Evolutionary conservation across 2,888 invertebrate species (phyloP), one percentile per base, ranked within the genome.

Genomic region (Vannuccia rotundouncinata): DNA sequence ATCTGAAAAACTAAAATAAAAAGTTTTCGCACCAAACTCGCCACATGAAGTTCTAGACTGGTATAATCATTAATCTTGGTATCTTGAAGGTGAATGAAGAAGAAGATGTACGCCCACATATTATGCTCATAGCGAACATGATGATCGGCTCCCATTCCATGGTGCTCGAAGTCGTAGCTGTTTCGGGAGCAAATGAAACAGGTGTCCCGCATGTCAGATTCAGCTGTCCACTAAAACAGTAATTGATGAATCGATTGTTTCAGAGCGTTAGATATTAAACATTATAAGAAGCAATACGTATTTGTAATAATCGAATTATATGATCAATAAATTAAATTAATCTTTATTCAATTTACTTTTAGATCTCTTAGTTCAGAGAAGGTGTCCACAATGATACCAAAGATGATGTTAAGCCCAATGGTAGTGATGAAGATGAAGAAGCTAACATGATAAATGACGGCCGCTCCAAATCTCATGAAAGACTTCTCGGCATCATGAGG

Each of bases 71-170:
- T 88, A 27, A 85, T 85, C 80, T 86, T 86, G 0, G 88, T 88
- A 29, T 87, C 87, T 82, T 88, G 85, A 13, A 88, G 84, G 82
- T 88, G 88, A 74, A 88, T 88, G 83, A 88, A 87, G 84, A 88
- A 88, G 84, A 88, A 88, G 25, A 88, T 86, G 83, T 88, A 88
- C 1, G 87, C 84, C 88, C 88, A 88, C 86, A 88, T 87, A 84
- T 87, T 87, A 84, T 88, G 88, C 80, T 88, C 88, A 22, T 84
- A 81, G n/a, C 85, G 84, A 25, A 88, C 87, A 82, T 88, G 88
- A 76, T 87, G 85, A 13, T 86, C 85, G 83, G 88, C 88, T 0
- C 88, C 88, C 86, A 86, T 83, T 29, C 88, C 88, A 80, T 88
- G 88, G 82, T 88, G 88, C 82, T 88, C 88, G 82, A 88, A 88